These are phyloP conservation scores for Sylvia borin DNA, from an alignment of 2,797 vertebrate species.

Conservation along the genomic window DNA sequence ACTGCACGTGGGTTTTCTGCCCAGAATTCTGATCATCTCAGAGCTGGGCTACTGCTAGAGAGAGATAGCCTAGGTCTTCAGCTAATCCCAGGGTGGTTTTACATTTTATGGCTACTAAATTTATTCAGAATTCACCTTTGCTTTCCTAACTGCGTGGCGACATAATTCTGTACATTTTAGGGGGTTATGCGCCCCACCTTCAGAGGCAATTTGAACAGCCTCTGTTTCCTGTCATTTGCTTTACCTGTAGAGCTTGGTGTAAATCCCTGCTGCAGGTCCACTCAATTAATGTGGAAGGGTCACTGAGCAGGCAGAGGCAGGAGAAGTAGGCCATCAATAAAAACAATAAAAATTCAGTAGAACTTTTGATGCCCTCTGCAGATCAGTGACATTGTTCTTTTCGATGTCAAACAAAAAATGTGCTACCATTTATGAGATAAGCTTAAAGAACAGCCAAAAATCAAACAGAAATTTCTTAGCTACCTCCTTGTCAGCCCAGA, in stretches of 20 bases:
- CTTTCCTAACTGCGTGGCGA: neutral
- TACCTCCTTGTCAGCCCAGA: conserved; percentile 4
- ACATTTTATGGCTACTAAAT: neutral
- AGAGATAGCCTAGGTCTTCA: neutral
- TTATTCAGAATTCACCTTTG: conserved; percentile 2
- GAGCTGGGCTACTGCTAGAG: neutral
- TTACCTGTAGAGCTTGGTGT: neutral
- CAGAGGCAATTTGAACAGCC: neutral
- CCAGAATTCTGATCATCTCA: neutral
- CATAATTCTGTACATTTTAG: neutral
- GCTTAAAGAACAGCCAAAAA: conserved; percentile 7
- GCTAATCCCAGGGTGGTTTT: neutral
- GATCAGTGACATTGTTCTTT: neutral
- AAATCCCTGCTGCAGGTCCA: neutral
- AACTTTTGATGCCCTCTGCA: neutral
- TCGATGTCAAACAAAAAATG: neutral
- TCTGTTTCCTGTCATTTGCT: neutral
- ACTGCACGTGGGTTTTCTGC: neutral
- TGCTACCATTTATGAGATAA: conserved; percentile 10
- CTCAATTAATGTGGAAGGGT: neutral
- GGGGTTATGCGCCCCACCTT: accelerated
- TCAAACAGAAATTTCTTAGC: neutral
- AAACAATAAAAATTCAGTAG: neutral
- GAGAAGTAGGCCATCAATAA: neutral
- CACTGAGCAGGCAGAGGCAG: neutral